Evolutionary conservation across 2,888 invertebrate genomes (phyloP).

Genomic region (Drosophila meridiana): DNA sequence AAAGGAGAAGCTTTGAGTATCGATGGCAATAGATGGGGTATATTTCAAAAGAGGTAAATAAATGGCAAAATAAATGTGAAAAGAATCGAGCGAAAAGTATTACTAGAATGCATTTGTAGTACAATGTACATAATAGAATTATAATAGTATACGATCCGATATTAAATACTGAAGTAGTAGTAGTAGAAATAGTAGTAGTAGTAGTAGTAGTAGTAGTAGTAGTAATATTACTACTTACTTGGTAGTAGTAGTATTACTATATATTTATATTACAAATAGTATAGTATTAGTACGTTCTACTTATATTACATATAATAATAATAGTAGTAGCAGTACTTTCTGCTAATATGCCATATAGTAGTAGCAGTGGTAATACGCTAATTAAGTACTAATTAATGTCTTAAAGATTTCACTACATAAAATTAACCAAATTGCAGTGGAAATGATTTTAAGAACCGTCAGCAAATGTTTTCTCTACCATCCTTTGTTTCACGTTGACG

Average conservation of each 20-base stretch:
- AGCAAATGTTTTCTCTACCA: background rate
- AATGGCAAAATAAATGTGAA: background rate
- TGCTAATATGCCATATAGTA: no score
- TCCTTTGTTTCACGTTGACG: background rate
- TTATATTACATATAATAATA: background rate
- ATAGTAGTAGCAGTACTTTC: background rate
- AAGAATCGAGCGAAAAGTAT: background rate
- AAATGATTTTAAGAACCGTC: background rate
- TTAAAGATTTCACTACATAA: no score
- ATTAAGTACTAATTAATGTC: no score
- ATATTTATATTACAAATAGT: no score
- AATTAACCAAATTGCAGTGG: background rate
- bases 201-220: background rate
- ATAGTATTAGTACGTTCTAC: no score
- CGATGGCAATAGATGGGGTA: background rate
- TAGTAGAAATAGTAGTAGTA: background rate
- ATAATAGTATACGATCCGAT: no score
- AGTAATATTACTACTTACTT: background rate
- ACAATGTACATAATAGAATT: background rate
- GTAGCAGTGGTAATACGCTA: no score
- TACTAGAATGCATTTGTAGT: background rate
- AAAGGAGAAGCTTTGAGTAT: background rate
- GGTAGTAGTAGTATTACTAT: no score
- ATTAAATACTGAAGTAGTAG: no score
- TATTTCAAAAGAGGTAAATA: background rate